Conservation (phyloP, 92 coral and sea anemone species). For the Epizoanthus scotinus region DNA sequence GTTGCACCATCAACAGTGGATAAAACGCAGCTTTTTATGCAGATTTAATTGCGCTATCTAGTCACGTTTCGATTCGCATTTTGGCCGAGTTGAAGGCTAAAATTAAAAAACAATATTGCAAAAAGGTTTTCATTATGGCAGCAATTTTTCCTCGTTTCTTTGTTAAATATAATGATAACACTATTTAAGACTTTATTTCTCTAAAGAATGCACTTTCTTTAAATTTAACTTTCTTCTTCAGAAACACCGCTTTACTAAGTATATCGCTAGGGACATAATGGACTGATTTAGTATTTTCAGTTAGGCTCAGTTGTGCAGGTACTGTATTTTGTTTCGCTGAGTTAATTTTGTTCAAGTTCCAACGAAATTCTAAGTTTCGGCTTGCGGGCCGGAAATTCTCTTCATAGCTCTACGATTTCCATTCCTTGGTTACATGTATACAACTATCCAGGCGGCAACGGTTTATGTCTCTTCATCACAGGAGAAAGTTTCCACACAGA, state of each 20-base stretch:
- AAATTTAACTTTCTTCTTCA: background rate
- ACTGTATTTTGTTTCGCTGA: too few species aligned
- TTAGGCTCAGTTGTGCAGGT: too few species aligned
- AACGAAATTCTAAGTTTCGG: too few species aligned
- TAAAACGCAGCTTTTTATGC: background rate
- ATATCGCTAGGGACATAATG: too few species aligned
- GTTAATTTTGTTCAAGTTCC: too few species aligned
- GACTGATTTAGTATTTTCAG: too few species aligned
- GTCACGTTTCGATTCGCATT: conserved; percentile 12
- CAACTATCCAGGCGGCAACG: too few species aligned
- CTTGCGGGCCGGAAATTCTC: too few species aligned
- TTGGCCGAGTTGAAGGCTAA: conserved; percentile 3
- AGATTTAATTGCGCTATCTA: background rate
- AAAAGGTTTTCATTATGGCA: conserved; percentile 10
- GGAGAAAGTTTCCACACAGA: background rate
- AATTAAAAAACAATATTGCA: conserved; percentile 6
- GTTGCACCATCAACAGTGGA: conserved; percentile 2
- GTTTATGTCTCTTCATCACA: background rate
- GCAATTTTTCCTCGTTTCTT: background rate
- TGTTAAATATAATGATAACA: background rate
- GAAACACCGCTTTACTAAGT: background rate
- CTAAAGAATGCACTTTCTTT: background rate
- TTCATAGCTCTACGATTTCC: too few species aligned
- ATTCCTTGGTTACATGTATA: too few species aligned
- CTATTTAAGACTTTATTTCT: background rate